These are phyloP conservation scores for Hirudo medicinalis DNA, from an alignment of 1,140 invertebrate species.

Conservation along the genomic window DNA sequence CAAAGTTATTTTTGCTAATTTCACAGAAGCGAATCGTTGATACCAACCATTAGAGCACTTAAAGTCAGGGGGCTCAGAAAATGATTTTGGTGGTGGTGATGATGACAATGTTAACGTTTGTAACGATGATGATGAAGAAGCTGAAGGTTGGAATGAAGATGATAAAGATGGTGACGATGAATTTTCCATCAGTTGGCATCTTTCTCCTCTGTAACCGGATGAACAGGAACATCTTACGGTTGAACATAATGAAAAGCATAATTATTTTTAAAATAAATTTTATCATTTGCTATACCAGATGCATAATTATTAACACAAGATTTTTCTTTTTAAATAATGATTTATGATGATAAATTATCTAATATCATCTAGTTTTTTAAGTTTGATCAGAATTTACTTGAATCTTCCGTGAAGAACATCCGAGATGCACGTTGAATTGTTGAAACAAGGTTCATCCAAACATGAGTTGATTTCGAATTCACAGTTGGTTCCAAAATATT, in stretches of 20 bases:
- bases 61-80: neutral
- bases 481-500: constrained; percentile 22
- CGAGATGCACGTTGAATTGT: constrained; percentile 8
- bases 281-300: too few relatives aligned
- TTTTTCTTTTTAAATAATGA: too few relatives aligned
- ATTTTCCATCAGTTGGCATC: neutral
- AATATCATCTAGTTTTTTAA: too few relatives aligned
- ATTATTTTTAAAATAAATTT: neutral
- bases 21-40: too few relatives aligned
- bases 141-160: neutral
- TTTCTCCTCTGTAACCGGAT: neutral
- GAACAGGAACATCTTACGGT: neutral
- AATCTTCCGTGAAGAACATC: too few relatives aligned
- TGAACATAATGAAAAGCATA: neutral
- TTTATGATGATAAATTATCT: too few relatives aligned
- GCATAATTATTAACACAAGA: too few relatives aligned
- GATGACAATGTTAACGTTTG: neutral
- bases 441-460: constrained; percentile 4
- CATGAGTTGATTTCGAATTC: constrained; percentile 17
- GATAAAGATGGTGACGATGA: constrained; percentile 1
- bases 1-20: too few relatives aligned
- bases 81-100: neutral
- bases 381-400: too few relatives aligned
- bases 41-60: neutral
- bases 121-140: neutral